Evolutionary conservation across 2,797 vertebrate genomes (phyloP).

Genomic region (Urosaurus nigricauda): DNA sequence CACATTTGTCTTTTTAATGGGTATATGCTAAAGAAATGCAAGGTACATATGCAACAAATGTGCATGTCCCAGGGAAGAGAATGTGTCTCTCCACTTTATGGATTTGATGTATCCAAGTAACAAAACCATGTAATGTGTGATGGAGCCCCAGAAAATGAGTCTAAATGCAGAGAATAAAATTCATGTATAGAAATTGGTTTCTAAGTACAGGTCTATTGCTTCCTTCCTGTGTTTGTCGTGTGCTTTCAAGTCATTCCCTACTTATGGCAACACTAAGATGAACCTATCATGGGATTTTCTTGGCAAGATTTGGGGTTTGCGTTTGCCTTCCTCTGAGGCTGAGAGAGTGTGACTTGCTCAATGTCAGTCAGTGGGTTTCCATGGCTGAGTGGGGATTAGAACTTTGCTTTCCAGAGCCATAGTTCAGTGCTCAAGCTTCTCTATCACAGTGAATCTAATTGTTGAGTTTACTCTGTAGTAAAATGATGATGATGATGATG

Average conservation of each 20-base stretch:
- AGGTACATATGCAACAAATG: not conserved
- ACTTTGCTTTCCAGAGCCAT: no score
- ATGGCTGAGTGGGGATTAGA: no score
- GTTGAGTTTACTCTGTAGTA: not conserved
- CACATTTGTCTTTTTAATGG: not conserved
- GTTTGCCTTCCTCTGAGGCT: no score
- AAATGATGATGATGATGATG: not conserved
- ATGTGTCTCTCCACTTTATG: not conserved
- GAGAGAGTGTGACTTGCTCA: not conserved
- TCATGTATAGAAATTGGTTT: not conserved
- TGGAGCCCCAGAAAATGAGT: not conserved
- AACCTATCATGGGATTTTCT: no score
- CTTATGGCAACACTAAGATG: no score
- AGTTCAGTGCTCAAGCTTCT: no score
- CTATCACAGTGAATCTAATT: no score
- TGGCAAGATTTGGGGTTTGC: no score
- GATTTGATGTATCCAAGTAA: not conserved
- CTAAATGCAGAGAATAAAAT: slow-evolving; percentile 3
- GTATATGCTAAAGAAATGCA: not conserved
- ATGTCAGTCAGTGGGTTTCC: no score
- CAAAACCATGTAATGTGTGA: not conserved
- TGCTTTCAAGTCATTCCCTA: no score
- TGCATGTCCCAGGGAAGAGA: not conserved
- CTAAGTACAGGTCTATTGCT: not conserved
- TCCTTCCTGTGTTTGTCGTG: not conserved